These are phyloP conservation scores for Salvator merianae DNA, from an alignment of 2,113 vertebrate genomes.

Conservation along the genomic window DNA sequence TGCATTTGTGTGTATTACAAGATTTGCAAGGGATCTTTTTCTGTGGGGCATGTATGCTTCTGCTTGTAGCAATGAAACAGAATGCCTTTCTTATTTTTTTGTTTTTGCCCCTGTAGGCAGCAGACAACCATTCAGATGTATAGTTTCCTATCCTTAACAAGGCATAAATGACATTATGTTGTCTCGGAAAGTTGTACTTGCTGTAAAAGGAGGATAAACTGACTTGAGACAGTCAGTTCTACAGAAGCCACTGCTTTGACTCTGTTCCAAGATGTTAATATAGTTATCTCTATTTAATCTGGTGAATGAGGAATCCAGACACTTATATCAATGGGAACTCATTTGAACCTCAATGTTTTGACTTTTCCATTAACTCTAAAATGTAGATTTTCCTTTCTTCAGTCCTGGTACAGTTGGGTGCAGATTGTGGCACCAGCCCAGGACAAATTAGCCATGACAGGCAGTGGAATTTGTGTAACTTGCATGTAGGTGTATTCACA, in stretches of 20 bases:
- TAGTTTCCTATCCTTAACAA: too few relatives aligned
- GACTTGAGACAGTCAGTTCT: background rate
- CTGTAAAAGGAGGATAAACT: background rate
- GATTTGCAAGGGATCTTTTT: constrained; percentile 37
- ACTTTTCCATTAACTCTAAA: too few relatives aligned
- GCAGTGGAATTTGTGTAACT: background rate
- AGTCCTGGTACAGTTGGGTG: background rate
- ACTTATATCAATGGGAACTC: background rate
- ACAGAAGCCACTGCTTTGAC: background rate
- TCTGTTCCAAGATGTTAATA: background rate
- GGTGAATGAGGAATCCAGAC: background rate
- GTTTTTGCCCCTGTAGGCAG: constrained; percentile 35
- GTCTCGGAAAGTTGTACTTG: background rate
- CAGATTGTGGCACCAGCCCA: background rate
- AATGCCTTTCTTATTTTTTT: background rate
- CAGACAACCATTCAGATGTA: background rate
- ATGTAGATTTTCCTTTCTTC: background rate
- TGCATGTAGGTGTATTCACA: too few relatives aligned
- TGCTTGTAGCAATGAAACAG: constrained; percentile 34
- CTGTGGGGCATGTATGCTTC: constrained; percentile 38
- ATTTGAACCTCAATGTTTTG: background rate
- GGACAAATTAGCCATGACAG: background rate
- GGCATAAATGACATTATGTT: too few relatives aligned
- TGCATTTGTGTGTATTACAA: too few relatives aligned
- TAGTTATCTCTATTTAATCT: background rate